These are phyloP conservation scores for Tipula vernalis DNA, from an alignment of 2,888 invertebrate genomes.

Conservation along the genomic window DNA sequence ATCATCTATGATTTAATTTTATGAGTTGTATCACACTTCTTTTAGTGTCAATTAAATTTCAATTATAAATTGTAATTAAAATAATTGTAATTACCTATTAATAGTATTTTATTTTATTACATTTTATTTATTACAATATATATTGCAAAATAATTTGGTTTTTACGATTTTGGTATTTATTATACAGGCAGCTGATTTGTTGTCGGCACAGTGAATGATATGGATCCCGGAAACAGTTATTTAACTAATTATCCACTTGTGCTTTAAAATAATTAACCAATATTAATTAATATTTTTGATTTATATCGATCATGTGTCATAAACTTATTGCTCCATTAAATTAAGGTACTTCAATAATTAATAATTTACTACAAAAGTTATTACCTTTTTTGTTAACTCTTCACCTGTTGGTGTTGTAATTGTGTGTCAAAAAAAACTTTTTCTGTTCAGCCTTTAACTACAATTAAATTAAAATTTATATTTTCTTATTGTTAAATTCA, in stretches of 20 bases:
- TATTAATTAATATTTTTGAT: not conserved
- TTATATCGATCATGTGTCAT: not conserved
- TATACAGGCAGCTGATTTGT: too few species aligned
- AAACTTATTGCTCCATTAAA: not conserved
- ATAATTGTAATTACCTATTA: too few species aligned
- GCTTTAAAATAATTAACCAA: not conserved
- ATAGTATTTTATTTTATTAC: too few species aligned
- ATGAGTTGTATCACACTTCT: not conserved
- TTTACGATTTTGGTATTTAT: too few species aligned
- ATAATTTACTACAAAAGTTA: not conserved
- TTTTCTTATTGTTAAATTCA: not conserved
- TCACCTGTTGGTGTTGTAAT: not conserved
- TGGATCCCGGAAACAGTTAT: not conserved
- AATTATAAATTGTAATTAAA: too few species aligned
- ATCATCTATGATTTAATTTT: not conserved
- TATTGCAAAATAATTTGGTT: too few species aligned
- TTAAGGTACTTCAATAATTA: not conserved
- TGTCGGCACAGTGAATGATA: too few species aligned
- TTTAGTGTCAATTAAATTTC: too few species aligned
- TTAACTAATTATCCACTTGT: not conserved
- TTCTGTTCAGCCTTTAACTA: not conserved
- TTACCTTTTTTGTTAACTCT: not conserved
- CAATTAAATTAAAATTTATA: not conserved
- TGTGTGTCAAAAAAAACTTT: not conserved
- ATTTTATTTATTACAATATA: too few species aligned